These are phyloP conservation scores for Triplophysa yarkandensis DNA, from an alignment of 2,797 vertebrate genomes.

Conservation along the genomic window DNA sequence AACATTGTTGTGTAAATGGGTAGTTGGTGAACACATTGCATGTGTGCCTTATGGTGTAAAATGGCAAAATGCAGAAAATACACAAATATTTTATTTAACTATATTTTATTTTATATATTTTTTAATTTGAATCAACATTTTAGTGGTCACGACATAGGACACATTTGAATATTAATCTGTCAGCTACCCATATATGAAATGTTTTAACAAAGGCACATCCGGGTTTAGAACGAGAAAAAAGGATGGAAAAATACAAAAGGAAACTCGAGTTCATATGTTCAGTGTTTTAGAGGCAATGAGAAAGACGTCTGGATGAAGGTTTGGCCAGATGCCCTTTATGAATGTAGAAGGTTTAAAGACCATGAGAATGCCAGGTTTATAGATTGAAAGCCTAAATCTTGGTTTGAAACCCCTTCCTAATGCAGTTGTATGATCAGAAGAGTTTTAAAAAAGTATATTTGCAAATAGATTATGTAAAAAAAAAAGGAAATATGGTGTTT, in stretches of 20 bases:
- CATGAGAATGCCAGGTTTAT: conserved; percentile 22
- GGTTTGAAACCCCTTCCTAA: conserved; percentile 23
- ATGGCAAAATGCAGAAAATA: no score
- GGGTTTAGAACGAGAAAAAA: background rate
- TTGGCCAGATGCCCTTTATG: conserved; percentile 20
- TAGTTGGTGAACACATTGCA: no score
- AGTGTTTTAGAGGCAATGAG: conserved; percentile 1
- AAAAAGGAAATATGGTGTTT: background rate
- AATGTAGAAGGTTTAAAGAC: conserved; percentile 19
- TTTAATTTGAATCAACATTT: no score
- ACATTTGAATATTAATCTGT: no score
- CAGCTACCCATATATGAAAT: no score
- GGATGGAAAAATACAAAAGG: conserved; percentile 1
- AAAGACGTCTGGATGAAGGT: conserved; percentile 6
- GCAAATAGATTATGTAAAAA: background rate
- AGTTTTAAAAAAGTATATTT: background rate
- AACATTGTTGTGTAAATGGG: no score
- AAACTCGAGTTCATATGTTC: conserved; percentile 10
- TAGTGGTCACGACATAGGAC: no score
- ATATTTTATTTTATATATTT: no score
- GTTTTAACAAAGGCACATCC: background rate
- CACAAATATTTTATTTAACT: no score
- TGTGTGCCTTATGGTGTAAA: no score
- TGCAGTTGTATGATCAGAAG: background rate
- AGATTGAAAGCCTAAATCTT: conserved; percentile 7